Conservation (phyloP, 2,113 vertebrate genomes). For the Alligator mississippiensis region DNA sequence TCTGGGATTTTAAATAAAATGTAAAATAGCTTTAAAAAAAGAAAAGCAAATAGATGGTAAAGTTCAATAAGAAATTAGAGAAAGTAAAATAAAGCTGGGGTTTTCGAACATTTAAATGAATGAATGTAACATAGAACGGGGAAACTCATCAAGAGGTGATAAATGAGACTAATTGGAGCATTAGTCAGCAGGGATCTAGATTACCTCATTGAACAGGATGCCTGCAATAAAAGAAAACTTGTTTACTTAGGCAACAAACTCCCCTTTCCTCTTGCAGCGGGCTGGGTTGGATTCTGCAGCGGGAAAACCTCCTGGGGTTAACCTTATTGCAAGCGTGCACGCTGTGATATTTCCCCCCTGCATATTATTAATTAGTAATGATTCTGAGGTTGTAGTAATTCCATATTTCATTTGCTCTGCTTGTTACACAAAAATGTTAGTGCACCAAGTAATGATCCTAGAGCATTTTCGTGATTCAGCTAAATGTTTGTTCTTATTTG, state of each 20-base stretch:
- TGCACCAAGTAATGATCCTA: constrained; percentile 9
- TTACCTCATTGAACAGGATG: not conserved
- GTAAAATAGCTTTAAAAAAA: not conserved
- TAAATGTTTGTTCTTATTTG: not conserved
- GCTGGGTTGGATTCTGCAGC: not conserved
- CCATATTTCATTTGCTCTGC: constrained; percentile 44
- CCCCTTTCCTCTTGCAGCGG: not conserved
- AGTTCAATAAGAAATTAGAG: not conserved
- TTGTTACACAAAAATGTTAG: constrained; percentile 29
- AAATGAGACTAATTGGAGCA: not conserved
- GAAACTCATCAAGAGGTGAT: not conserved
- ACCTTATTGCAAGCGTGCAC: not conserved
- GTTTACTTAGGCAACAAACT: not conserved
- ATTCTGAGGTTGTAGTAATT: constrained; percentile 44
- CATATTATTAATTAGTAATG: constrained; percentile 24
- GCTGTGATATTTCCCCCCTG: not conserved
- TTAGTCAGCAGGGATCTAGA: not conserved
- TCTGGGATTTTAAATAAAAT: not conserved
- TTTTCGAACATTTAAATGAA: not conserved
- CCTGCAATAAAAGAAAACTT: rapidly evolving
- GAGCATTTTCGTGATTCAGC: constrained; percentile 37
- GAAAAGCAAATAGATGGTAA: not conserved
- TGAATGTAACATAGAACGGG: not conserved
- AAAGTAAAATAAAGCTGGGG: not conserved
- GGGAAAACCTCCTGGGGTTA: not conserved